phyloP scores from a whole-genome alignment of 2,888 invertebrate species.

The Drosophila pseudotakahashii region DNA sequence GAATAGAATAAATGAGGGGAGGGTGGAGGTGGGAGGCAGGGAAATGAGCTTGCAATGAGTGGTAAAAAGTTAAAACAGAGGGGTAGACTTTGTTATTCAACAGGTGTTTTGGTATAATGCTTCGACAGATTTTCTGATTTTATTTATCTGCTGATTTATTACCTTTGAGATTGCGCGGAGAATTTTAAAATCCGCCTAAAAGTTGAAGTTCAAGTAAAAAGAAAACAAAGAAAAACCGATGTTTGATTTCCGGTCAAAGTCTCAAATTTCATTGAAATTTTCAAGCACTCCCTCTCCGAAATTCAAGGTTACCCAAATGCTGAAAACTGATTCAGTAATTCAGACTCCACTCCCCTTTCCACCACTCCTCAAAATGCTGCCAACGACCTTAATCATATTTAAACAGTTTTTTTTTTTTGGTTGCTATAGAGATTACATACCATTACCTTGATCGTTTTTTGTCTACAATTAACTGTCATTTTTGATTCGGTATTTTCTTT shows the following conservation, averaged over 20 bases:
- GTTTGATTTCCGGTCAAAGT: slow-evolving; percentile 49
- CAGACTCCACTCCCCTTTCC: slow-evolving; percentile 12
- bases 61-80: slow-evolving; percentile 1
- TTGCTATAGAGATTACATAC: slow-evolving; percentile 50
- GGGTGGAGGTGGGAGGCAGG: neutral
- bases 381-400: slow-evolving; percentile 64
- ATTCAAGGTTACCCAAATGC: slow-evolving; percentile 44
- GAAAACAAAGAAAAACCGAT: slow-evolving; percentile 9
- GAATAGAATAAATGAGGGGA: slow-evolving; percentile 11
- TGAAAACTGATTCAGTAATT: slow-evolving; percentile 35
- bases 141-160: slow-evolving; percentile 6
- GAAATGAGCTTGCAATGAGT: slow-evolving; percentile 1
- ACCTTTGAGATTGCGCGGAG: too few relatives aligned
- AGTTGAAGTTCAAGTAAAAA: neutral
- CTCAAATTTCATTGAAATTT: slow-evolving; percentile 38
- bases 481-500: slow-evolving; percentile 27
- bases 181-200: neutral
- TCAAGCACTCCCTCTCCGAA: slow-evolving; percentile 17
- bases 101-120: slow-evolving; percentile 26
- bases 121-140: slow-evolving; percentile 2
- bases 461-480: slow-evolving; percentile 63
- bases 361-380: slow-evolving; percentile 26
- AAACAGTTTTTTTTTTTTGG: slow-evolving; percentile 20
- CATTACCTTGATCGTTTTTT: slow-evolving; percentile 71
- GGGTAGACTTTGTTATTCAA: slow-evolving; percentile 30